Evolutionary conservation across 2,888 invertebrate genomes (phyloP).

Genomic region (Diogma glabrata): DNA sequence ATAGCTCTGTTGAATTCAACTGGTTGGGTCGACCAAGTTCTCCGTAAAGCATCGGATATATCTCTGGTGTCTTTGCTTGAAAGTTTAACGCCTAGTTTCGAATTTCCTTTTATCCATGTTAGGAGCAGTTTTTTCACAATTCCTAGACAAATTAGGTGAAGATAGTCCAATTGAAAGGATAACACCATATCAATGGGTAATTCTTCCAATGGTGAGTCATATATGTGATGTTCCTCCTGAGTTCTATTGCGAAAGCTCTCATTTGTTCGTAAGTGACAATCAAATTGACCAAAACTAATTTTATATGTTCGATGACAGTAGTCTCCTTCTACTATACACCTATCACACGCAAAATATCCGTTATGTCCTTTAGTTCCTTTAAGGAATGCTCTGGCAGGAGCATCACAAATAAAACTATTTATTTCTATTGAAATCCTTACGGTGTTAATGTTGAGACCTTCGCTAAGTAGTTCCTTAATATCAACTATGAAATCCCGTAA

Average conservation of each 20-base stretch:
- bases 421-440: neutral
- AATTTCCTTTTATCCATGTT: neutral
- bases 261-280: neutral
- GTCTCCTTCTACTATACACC: neutral
- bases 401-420: conserved; percentile 1
- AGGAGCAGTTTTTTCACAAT: neutral
- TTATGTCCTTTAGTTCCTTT: too few relatives aligned
- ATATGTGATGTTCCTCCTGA: neutral
- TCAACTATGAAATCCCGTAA: neutral
- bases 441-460: neutral
- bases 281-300: neutral
- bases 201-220: neutral
- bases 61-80: neutral
- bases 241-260: neutral
- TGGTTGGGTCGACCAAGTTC: neutral
- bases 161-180: neutral
- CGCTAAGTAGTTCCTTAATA: neutral
- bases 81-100: neutral
- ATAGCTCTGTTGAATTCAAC: neutral
- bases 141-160: neutral
- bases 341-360: too few relatives aligned
- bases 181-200: neutral
- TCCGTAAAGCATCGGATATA: neutral
- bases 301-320: neutral
- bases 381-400: too few relatives aligned